These are phyloP conservation scores for Odontothrips loti DNA, from an alignment of 2,888 invertebrate species.

Conservation along the genomic window DNA sequence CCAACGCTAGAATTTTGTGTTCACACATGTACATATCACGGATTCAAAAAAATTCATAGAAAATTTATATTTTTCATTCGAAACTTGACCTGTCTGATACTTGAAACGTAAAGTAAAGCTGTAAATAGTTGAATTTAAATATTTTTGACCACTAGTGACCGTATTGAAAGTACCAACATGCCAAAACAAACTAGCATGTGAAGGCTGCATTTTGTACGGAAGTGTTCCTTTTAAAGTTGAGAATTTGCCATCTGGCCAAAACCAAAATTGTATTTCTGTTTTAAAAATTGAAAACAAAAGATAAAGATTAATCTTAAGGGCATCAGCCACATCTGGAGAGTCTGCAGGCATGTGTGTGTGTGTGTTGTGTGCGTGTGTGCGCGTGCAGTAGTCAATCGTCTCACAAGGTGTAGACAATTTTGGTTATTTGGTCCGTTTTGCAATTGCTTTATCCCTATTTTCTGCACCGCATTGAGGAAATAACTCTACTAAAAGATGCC, in stretches of 20 bases:
- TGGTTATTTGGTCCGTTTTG: neutral
- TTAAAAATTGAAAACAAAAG: neutral
- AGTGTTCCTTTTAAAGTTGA: too few species aligned
- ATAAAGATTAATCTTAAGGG: too few species aligned
- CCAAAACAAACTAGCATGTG: neutral
- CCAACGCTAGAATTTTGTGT: neutral
- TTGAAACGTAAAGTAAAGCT: neutral
- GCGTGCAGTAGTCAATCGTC: neutral
- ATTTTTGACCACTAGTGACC: neutral
- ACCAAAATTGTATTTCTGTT: neutral
- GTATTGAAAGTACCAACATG: neutral
- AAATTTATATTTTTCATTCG: too few species aligned
- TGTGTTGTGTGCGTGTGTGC: neutral
- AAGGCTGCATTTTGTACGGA: neutral
- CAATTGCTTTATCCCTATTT: too few species aligned
- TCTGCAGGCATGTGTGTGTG: neutral
- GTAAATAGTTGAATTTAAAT: neutral
- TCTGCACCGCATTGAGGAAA: too few species aligned
- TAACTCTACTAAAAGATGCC: constrained; percentile 47
- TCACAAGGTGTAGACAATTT: neutral
- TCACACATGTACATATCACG: neutral
- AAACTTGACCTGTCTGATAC: neutral
- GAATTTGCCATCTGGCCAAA: neutral
- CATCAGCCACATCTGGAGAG: too few species aligned
- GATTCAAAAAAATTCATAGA: neutral